phyloP scores from a whole-genome alignment of 2,888 invertebrate genomes.

The Zaprionus bogoriensis region DNA sequence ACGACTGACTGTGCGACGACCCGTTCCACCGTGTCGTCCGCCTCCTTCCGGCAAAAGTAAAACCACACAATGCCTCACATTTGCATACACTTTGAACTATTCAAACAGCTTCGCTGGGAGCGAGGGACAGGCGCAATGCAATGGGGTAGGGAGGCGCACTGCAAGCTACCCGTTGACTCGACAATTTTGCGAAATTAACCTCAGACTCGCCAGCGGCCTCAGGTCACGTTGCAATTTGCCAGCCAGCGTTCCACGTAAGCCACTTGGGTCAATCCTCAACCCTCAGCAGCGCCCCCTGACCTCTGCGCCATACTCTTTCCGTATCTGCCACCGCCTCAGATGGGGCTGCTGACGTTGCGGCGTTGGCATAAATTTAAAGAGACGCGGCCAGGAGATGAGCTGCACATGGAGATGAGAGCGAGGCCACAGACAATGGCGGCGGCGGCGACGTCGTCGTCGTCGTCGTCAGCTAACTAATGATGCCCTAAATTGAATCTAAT shows the following conservation, averaged over 20 bases:
- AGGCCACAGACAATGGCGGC: conserved; percentile 41
- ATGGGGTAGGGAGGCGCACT: not conserved
- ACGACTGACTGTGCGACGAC: conserved; percentile 20
- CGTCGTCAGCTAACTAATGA: conserved; percentile 81
- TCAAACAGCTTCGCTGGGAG: conserved; percentile 37
- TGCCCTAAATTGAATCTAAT: conserved; percentile 83
- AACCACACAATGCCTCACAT: conserved; percentile 77
- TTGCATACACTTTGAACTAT: conserved; percentile 72
- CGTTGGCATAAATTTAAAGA: conserved; percentile 75
- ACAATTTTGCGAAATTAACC: conserved; percentile 80
- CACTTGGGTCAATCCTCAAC: conserved; percentile 60
- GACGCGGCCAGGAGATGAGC: conserved; percentile 17
- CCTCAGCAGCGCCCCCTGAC: not conserved
- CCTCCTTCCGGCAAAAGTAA: conserved; percentile 70
- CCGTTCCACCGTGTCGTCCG: not conserved
- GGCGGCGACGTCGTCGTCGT: conserved; percentile 33
- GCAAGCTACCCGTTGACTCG: conserved; percentile 69
- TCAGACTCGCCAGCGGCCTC: conserved; percentile 72
- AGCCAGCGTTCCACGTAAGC: conserved; percentile 61
- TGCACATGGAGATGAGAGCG: conserved; percentile 21
- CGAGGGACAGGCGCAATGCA: not conserved
- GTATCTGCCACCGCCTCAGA: conserved; percentile 3
- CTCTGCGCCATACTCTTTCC: not conserved
- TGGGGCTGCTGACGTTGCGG: conserved; percentile 59
- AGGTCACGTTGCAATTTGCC: conserved; percentile 78